Base-by-base conservation (phyloP, 1,140 invertebrate species). In the Anastrepha ludens region DNA sequence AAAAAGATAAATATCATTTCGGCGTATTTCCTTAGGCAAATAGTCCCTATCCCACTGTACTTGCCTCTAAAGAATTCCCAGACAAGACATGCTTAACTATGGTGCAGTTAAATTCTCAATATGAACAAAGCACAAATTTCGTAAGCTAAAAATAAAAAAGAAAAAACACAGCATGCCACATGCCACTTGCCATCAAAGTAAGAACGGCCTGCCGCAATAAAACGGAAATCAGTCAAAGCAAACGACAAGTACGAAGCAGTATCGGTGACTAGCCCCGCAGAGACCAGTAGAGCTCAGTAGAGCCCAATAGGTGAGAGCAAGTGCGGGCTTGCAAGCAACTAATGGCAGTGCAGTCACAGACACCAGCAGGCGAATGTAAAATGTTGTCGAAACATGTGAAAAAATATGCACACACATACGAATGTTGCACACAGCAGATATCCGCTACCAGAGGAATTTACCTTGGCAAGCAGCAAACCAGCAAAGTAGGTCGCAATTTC, bases 401-500 rank as follows among this genome's bases (percentile, higher is more conserved):
- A 44, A 74, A 74, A 29, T 41, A 74, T 8, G 44, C 5, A 47
- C 15, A 47, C 41, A 47, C 29, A 39, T 4, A 44, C 8, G 29
- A 70, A 20, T 70, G 11, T 70, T 8, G 64, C 11, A 20, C 64
- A 67, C 2, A 67, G 64, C n/a, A 67, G 64, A 39, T 29, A 41
- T 39, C 64, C 64, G 64, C 13, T 44, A 47, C 13, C 67, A 47
- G 67, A 47, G 41, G 41, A 74, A 74, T 74, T 74, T 41, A 20
- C 67, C 41, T 13, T 15, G 41, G 67, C 41, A 47, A 41, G 41
- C 67, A 47, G 41, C 39, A 74, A 74, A 67, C 11, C 67, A 4
- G 39, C 17, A 74, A 74, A 74, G 67, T 74, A 74, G 67, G 67
- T 74, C 67, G 41, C 67, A 44, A 47, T 74, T 74, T 47, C 67